Evolutionary conservation across 2,888 invertebrate genomes (phyloP), one percentile per base, ranked within the genome.

Genomic region (Chymomyza fuscimana): DNA sequence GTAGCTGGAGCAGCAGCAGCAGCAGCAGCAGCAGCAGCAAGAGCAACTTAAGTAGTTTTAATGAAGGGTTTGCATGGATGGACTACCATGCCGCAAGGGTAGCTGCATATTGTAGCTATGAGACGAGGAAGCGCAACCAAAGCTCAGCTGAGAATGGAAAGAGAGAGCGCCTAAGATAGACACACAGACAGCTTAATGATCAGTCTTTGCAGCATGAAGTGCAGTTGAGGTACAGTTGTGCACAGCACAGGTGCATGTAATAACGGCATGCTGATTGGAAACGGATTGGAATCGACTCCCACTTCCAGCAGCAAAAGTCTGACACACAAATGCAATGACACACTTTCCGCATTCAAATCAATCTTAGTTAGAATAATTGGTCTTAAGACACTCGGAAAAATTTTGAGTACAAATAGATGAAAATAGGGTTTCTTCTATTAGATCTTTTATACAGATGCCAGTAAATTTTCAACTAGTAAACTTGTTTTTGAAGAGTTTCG

Each of bases 1-100:
- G 54, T 32, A 65, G 65, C 64, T 69, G n/a, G n/a, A n/a, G n/a
- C 4, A 25, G 25, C 25, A 25, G 25, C 25, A 70, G 82, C 80
- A 81, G 78, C 78, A 68, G 78, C 76, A 79, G n/a, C 4, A 25
- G 25, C 25, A 25, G 25, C 25, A 70, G 82, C 80, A 81, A 78
- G 78, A 68, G 78, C 76, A 79, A 64, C 72, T 70, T 86, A 77
- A 80, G 82, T 79, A 80, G 74, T 73, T 81, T 81, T 87, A 85
- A 87, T 85, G 86, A 87, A 81, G 81, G 87, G 80, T 78, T 70
- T 73, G 36, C 70, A 62, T 66, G 5, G 25, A 19, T 69, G 68
- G 67, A 58, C 72, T 65, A 12, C 6, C 19, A 54, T 54, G 78
- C 78, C 82, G 67, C 76, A 61, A 71, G 82, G 80, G 62, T 40